Evolutionary conservation across 2,888 invertebrate species (phyloP).

Genomic region (Pristionchus fissidentatus): DNA sequence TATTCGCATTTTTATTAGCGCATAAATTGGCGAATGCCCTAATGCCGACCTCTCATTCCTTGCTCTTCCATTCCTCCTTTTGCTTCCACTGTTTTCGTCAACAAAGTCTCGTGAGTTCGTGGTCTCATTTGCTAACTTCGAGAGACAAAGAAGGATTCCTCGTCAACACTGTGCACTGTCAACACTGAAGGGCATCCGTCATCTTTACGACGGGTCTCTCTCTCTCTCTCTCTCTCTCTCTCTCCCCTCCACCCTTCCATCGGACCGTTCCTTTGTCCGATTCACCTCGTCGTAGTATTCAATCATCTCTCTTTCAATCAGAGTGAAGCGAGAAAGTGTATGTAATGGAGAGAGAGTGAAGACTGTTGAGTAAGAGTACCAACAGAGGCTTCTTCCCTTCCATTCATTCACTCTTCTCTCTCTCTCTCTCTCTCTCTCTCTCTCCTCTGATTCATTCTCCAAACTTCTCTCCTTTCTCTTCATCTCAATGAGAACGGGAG

Average conservation of each 20-base stretch:
- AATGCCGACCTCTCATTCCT: no score
- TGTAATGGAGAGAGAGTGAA: neutral
- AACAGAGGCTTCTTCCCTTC: slow-evolving; percentile 25
- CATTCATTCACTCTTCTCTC: slow-evolving; percentile 33
- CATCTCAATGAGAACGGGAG: neutral
- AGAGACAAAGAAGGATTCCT: neutral
- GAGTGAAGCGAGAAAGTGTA: neutral
- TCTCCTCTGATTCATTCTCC: neutral
- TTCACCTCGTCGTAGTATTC: slow-evolving; percentile 20
- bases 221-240: neutral
- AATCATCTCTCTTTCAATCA: slow-evolving; percentile 9
- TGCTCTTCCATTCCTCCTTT: no score
- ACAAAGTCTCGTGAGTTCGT: no score
- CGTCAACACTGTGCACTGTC: neutral
- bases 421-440: slow-evolving; percentile 19
- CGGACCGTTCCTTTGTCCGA: slow-evolving; percentile 5
- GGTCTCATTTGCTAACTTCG: no score
- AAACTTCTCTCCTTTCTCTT: neutral
- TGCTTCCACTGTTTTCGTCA: no score
- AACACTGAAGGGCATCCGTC: slow-evolving; percentile 13
- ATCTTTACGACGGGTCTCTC: slow-evolving; percentile 10
- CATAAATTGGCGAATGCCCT: no score
- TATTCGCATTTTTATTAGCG: no score
- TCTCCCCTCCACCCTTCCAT: neutral
- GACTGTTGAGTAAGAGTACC: slow-evolving; percentile 29